Percentiles rank a stretch among this genome's conserved stretches.
Evolutionary conservation across 2,888 invertebrate genomes (phyloP).

Genomic region (Phaonia tiefii): DNA sequence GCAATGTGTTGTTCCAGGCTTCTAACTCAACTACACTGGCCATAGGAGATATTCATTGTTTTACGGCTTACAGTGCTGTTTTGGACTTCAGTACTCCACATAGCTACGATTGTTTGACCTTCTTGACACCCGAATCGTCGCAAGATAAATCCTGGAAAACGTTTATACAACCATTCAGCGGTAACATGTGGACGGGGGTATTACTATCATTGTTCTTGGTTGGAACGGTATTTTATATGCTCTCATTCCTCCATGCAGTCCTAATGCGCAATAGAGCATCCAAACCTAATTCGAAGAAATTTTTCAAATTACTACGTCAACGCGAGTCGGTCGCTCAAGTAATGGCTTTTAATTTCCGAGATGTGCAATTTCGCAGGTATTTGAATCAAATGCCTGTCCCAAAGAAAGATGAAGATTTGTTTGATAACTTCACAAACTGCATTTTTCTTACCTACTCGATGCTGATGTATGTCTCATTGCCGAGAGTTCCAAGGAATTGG

Average conservation of each 20-base stretch:
- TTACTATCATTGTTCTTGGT: conserved; percentile 85
- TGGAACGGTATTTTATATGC: conserved; percentile 84
- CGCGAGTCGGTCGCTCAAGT: not conserved
- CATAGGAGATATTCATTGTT: conserved; percentile 89
- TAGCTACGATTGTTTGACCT: conserved; percentile 91
- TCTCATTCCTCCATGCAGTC: conserved; percentile 81
- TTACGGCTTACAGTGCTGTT: conserved; percentile 84
- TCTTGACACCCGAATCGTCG: conserved; percentile 90
- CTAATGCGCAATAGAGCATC: conserved; percentile 57
- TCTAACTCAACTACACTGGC: conserved; percentile 85
- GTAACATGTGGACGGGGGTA: conserved; percentile 88
- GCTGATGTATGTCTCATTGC: conserved; percentile 89
- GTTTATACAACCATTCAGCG: conserved; percentile 89
- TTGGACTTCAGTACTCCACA: conserved; percentile 90
- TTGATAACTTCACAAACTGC: conserved; percentile 87
- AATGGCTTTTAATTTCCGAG: conserved; percentile 54
- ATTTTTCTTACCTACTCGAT: conserved; percentile 90
- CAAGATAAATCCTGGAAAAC: conserved; percentile 93
- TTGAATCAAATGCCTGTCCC: conserved; percentile 68
- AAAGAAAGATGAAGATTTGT: conserved; percentile 82
- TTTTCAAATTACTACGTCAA: conserved; percentile 67
- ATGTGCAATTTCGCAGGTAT: conserved; percentile 73
- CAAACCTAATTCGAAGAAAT: conserved; percentile 56
- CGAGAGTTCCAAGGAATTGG: conserved; percentile 89
- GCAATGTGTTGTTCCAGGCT: conserved; percentile 40